Evolutionary conservation across 1,140 invertebrate species (phyloP).

Genomic region (Diorhabda carinulata): DNA sequence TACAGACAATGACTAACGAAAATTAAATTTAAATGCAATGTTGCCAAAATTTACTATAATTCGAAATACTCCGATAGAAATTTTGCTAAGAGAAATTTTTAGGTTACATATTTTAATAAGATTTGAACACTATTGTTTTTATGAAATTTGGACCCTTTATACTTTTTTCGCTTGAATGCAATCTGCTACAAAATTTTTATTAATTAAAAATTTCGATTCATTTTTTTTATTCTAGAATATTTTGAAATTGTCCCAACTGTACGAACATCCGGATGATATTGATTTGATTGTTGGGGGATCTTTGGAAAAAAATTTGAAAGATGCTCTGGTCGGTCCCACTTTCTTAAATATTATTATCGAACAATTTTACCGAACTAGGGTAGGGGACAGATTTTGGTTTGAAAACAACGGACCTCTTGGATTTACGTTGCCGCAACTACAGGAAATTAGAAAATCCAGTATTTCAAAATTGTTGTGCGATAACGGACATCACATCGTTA

Average conservation of each 20-base stretch:
- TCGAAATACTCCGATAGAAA: too few species aligned
- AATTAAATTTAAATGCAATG: too few species aligned
- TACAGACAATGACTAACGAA: too few species aligned
- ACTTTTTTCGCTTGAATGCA: too few species aligned
- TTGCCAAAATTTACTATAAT: too few species aligned
- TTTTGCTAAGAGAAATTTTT: too few species aligned
- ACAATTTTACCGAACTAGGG: constrained; percentile 81
- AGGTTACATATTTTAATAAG: too few species aligned
- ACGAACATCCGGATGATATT: constrained; percentile 75
- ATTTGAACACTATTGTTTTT: too few species aligned
- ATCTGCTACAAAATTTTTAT: too few species aligned
- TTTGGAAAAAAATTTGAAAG: constrained; percentile 71
- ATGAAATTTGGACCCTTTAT: too few species aligned
- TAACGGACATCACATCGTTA: constrained; percentile 70
- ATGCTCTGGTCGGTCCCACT: constrained; percentile 81
- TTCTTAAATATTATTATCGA: constrained; percentile 86
- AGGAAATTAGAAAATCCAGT: constrained; percentile 77
- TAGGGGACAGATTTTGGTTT: constrained; percentile 81
- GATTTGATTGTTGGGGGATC: constrained; percentile 84
- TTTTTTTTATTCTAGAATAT: constrained; percentile 56
- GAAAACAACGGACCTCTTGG: constrained; percentile 62
- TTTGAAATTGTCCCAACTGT: constrained; percentile 59
- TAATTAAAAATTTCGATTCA: constrained; percentile 32
- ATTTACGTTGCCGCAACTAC: constrained; percentile 39
- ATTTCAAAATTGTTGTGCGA: constrained; percentile 84